A percentile compares a stretch with the other conserved stretches of the same genome.
phyloP scores from a whole-genome alignment of 2,888 invertebrate genomes.

The Coelinius sp. region DNA sequence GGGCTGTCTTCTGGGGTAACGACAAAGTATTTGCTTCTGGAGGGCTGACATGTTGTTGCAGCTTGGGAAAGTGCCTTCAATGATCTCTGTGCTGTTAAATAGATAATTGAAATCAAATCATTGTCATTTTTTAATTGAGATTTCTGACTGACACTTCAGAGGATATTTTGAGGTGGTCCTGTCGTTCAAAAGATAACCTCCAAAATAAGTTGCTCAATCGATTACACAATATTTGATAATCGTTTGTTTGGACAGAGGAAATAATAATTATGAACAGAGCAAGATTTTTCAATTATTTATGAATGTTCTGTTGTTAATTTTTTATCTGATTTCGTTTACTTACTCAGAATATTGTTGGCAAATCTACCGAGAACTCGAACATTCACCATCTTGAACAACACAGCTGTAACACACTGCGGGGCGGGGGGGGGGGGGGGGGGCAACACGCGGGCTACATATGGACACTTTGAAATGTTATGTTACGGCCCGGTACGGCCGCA shows the following conservation, averaged over 20 bases:
- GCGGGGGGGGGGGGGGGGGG: too few relatives aligned
- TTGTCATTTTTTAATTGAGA: background rate
- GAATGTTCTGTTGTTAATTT: background rate
- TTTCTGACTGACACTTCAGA: background rate
- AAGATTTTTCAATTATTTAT: background rate
- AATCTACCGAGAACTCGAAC: conserved; percentile 24
- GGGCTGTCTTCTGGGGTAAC: conserved; percentile 79
- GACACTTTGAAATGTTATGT: too few relatives aligned
- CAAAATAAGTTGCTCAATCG: background rate
- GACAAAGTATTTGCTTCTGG: conserved; percentile 57
- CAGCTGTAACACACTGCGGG: too few relatives aligned
- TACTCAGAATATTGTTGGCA: conserved; percentile 21
- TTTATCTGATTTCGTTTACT: background rate
- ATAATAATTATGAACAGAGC: background rate
- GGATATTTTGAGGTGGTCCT: background rate
- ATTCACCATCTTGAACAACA: conserved; percentile 26
- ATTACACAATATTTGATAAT: conserved; percentile 3
- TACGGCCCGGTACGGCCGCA: too few relatives aligned
- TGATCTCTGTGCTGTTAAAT: conserved; percentile 23
- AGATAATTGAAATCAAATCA: background rate
- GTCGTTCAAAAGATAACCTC: background rate
- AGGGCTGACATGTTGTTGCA: conserved; percentile 31
- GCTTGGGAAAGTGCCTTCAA: background rate
- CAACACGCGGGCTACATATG: too few relatives aligned
- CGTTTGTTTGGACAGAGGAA: too few relatives aligned